phyloP scores from a whole-genome alignment of 2,888 invertebrate genomes.

The Epinotia brunnichana region DNA sequence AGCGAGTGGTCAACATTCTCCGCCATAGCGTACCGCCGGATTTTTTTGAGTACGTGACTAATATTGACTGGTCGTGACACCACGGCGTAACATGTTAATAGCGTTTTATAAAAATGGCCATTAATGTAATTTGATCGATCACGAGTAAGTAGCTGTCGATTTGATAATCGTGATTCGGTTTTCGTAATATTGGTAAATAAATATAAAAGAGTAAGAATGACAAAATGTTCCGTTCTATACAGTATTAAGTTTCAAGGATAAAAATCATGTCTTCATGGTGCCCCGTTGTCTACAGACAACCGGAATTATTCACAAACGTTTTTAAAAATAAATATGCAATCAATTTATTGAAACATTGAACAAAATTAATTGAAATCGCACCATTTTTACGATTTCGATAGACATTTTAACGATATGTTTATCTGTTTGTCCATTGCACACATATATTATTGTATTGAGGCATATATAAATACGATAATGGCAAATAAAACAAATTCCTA shows the following conservation, averaged over 20 bases:
- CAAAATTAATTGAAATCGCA: background rate
- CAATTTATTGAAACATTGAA: no score
- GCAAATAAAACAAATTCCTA: background rate
- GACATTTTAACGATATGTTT: no score
- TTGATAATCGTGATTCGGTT: slow-evolving; percentile 31
- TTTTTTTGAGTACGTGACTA: slow-evolving; percentile 61
- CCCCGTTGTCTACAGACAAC: no score
- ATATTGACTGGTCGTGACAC: slow-evolving; percentile 43
- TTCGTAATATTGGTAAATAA: slow-evolving; percentile 25
- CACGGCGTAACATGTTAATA: slow-evolving; percentile 41
- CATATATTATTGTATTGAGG: background rate
- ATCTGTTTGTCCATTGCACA: no score
- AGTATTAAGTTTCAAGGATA: no score
- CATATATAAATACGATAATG: background rate
- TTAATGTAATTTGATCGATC: slow-evolving; percentile 41
- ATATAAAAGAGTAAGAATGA: background rate
- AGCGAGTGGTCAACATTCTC: slow-evolving; percentile 76
- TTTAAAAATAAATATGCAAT: no score
- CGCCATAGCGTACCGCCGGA: slow-evolving; percentile 56
- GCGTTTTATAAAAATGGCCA: slow-evolving; percentile 31
- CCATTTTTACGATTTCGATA: background rate
- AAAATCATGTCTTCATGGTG: no score
- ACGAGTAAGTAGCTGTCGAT: slow-evolving; percentile 30
- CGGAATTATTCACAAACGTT: no score
- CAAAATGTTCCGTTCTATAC: no score